phyloP scores from a whole-genome alignment of 1,140 invertebrate species.

The Formica selysi region DNA sequence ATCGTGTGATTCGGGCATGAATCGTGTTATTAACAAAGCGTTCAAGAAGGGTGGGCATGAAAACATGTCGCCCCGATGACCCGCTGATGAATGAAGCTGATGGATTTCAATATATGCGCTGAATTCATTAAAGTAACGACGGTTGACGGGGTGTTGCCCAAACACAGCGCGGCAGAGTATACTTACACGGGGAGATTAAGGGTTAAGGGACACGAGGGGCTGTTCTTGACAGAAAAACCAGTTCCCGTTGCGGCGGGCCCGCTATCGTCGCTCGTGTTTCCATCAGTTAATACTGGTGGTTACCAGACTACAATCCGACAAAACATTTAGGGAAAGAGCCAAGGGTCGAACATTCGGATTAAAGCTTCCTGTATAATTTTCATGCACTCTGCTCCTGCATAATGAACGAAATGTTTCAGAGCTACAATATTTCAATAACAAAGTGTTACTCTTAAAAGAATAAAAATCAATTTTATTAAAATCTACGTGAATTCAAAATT shows the following conservation, averaged over 20 bases:
- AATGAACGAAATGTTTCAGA: background rate
- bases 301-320: conserved; percentile 44
- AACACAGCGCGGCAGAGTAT: conserved; percentile 42
- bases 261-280: conserved; percentile 53
- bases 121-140: conserved; percentile 61
- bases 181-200: conserved; percentile 56
- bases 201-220: conserved; percentile 50
- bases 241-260: conserved; percentile 8
- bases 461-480: background rate
- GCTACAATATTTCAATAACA: background rate
- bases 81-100: conserved; percentile 44
- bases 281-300: conserved; percentile 37
- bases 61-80: conserved; percentile 37
- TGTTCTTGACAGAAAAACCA: conserved; percentile 44
- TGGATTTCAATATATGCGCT: conserved; percentile 44
- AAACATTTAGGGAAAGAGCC: conserved; percentile 46
- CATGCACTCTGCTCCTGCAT: background rate
- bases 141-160: conserved; percentile 60
- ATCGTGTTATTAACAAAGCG: conserved; percentile 42
- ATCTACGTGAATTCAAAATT: background rate
- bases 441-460: background rate
- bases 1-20: background rate
- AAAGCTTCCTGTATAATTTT: background rate
- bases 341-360: conserved; percentile 7
- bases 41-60: conserved; percentile 4